Evolutionary conservation across 1,140 invertebrate genomes (phyloP), one percentile per base, ranked within the genome.

Genomic region (Drosophila tropicalis): DNA sequence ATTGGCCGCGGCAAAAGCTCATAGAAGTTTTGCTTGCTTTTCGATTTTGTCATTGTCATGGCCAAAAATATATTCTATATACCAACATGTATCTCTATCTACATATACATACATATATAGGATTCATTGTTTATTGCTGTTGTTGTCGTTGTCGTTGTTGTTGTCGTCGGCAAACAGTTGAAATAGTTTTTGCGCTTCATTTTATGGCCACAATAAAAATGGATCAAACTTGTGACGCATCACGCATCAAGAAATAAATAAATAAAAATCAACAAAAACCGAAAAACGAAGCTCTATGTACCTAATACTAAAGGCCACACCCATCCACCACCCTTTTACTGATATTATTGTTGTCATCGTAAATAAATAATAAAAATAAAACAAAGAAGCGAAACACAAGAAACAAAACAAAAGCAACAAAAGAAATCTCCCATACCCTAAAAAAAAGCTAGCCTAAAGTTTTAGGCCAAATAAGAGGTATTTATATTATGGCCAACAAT

Each of bases 201-300:
- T 58, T 58, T 58, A 58, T 58, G 56, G 15, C 56, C 29, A 77
- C 63, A 68, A 71, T 78, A 78, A 77, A 85, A 85, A 85, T 84
- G 74, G 77, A 84, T 84, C 81, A 81, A 85, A 85, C 81, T 85
- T 85, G 69, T 68, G 72, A 70, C 69, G 64, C 72, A 74, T 70
- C 47, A 47, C 44, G 44, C 34, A 44, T 54, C 41, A 70, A 51
- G 66, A 68, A 39, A 67, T 56, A 76, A 66, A 57, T 56, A 56
- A 57, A 67, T 34, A 29, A 61, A 67, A 55, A 62, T 44, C 54
- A 39, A 57, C 15, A 32, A 40, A 40, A 76, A 55, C 29, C 61
- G 12, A 70, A 47, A 54, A 72, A 63, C 61, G 61, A 66, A 76
- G 51, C 57, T 36, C 36, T 39, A 39, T 39, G 36, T 39, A 39